Base-by-base conservation (phyloP, 2,113 vertebrate species). In the Piprites chloris region DNA sequence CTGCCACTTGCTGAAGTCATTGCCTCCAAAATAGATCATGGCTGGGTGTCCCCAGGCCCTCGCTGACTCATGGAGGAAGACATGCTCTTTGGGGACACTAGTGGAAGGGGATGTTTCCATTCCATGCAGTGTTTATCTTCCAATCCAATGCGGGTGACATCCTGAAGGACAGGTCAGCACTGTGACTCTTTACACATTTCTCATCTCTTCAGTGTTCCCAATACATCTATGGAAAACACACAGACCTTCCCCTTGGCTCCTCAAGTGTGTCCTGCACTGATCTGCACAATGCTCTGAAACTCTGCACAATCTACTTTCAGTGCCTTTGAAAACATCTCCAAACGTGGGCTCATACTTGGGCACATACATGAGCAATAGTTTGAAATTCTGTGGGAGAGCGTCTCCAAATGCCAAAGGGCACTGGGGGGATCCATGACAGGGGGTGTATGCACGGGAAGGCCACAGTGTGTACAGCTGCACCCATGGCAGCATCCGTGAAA, bases 1-100 rank as follows among this genome's bases (percentile, higher is more conserved):
- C 75, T 95, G 95, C 89, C 96, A 88, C 88, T 96, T 87, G 76
- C 66, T 95, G 90, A 97, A 96, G 94, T 97, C 94, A 97, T 75
- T 96, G 89, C 46, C 41, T 85, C 89, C 61, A 89, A 96, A 96
- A 96, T 94, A 95, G 93, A 85, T 62, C 59, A 53, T 47, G 84
- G 66, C 75, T 93, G 89, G 93, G 91, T 95, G 68, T 96, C 93
- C 97, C 95, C 96, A 91, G 86, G 95, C 92, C 97, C 91, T 94
- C 86, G 67, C 75, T 92, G 84, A 91, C 90, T 97, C 72, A 93
- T 21, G 49, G 89, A 97, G 87, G 81, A 97, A 83, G 62, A 93
- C 21, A 26, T 88, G 63, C 79, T 93, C 83, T 87, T 86, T 85
- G 42, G 74, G 75, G 89, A 95, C 47, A 67, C 78, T 93, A 85